These are phyloP conservation scores for Cactoblastis cactorum DNA, from an alignment of 2,888 invertebrate genomes.

Conservation along the genomic window DNA sequence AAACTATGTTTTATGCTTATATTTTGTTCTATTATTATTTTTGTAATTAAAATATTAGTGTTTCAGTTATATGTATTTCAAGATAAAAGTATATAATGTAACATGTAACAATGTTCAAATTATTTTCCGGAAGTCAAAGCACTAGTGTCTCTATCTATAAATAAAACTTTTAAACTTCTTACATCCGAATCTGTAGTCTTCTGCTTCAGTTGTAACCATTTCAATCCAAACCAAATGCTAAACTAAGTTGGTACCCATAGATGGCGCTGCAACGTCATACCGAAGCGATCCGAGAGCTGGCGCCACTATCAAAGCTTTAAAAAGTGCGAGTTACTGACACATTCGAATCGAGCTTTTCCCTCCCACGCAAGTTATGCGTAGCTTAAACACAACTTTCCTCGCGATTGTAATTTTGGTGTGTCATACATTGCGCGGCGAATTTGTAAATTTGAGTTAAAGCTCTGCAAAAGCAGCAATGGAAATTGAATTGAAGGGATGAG, in stretches of 20 bases:
- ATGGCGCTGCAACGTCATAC: constrained; percentile 36
- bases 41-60: no score
- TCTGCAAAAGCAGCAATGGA: constrained; percentile 24
- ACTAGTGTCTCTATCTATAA: not conserved
- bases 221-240: not conserved
- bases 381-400: constrained; percentile 15
- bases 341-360: constrained; percentile 35
- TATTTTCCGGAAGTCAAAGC: not conserved
- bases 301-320: constrained; percentile 23
- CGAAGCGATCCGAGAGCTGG: constrained; percentile 26
- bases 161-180: not conserved
- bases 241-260: constrained; percentile 22
- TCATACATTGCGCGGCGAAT: constrained; percentile 35
- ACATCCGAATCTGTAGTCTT: not conserved
- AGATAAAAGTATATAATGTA: no score
- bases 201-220: not conserved
- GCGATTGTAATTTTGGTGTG: not conserved
- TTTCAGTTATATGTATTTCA: no score
- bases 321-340: constrained; percentile 14
- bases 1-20: no score
- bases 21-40: no score
- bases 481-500: constrained; percentile 8
- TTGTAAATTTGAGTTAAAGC: constrained; percentile 9
- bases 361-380: constrained; percentile 17
- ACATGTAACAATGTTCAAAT: no score